phyloP scores from a whole-genome alignment of 1,140 invertebrate genomes.

The Pinna nobilis region DNA sequence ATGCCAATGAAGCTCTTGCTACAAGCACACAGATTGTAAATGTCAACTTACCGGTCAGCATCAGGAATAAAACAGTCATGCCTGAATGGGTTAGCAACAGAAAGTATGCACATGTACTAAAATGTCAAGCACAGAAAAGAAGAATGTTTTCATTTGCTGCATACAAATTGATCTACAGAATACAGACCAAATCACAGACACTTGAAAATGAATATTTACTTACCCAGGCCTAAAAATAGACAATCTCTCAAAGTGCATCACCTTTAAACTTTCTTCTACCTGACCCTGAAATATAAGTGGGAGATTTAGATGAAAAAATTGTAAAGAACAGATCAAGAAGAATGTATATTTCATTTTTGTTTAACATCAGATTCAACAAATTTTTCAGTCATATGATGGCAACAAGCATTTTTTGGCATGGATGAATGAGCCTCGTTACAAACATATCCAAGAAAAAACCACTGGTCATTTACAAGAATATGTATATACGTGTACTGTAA shows the following conservation, averaged over 20 bases:
- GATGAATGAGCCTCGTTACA: too few relatives aligned
- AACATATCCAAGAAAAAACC: too few relatives aligned
- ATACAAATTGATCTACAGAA: conserved; percentile 1
- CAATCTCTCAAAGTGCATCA: conserved; percentile 63
- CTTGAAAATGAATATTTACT: conserved; percentile 2
- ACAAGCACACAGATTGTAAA: too few relatives aligned
- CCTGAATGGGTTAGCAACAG: not conserved
- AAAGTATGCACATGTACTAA: not conserved
- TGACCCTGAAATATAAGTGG: conserved; percentile 55
- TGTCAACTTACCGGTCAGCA: too few relatives aligned
- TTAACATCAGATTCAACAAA: conserved; percentile 58
- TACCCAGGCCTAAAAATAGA: conserved; percentile 69
- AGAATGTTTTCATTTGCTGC: too few relatives aligned
- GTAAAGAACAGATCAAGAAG: too few relatives aligned
- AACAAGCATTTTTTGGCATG: not conserved
- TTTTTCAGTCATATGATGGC: not conserved
- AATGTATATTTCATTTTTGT: conserved; percentile 58
- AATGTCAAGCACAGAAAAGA: not conserved
- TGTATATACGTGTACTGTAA: too few relatives aligned
- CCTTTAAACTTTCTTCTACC: conserved; percentile 67
- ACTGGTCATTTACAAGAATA: too few relatives aligned
- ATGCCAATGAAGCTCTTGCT: too few relatives aligned
- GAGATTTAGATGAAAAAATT: not conserved
- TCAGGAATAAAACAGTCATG: not conserved
- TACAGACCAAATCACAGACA: not conserved